Base-by-base conservation (phyloP, 2,797 vertebrate species). In the Xyrichtys novacula region DNA sequence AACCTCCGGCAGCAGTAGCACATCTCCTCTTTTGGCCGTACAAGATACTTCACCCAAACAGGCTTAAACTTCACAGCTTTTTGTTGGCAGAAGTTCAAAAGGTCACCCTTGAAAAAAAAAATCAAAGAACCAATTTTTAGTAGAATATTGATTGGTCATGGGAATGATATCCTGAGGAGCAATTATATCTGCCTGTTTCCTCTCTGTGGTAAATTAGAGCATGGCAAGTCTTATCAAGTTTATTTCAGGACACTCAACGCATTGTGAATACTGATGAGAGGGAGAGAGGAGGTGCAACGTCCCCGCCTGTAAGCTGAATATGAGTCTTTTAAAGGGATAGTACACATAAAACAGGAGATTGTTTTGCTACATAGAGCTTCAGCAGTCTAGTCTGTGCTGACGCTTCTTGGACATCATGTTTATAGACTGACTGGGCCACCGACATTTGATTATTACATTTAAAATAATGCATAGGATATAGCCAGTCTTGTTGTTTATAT, bases 221-320 rank as follows among this genome's bases (percentile, higher is more conserved):
- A 15, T 79, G 59, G 60, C 57, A 65, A 83, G 81, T 68, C 66
- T 78, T 80, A 86, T 76, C 73, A 82, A 83, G 76, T 65, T 70
- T 55, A 61, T 81, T 86, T 83, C 59, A 80, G 74, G 79, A 80
- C 71, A 62, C 1, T 0, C n/a, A 38, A 52, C 50, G 23, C 17
- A 0, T 28, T 69, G 54, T 75, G 86, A 81, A 90, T 89, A 73
- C 83, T 84, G 80, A 89, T 89, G 81, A 85, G 81, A 87, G 73
- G 57, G 31, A 20, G 63, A 43, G 39, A 19, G 66, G 66, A 74
- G 76, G 63, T 32, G 44, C 26, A 52, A 23, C 0, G 0, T 58
- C 42, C 47, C 50, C n/a, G 1, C 38, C 50, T 38, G 23, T 39
- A 65, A 84, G 66, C 29, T 56, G 44, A 61, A 70, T 34, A 63